Evolutionary conservation across 2,113 vertebrate species (phyloP).

Genomic region (Aviceda subcristata): DNA sequence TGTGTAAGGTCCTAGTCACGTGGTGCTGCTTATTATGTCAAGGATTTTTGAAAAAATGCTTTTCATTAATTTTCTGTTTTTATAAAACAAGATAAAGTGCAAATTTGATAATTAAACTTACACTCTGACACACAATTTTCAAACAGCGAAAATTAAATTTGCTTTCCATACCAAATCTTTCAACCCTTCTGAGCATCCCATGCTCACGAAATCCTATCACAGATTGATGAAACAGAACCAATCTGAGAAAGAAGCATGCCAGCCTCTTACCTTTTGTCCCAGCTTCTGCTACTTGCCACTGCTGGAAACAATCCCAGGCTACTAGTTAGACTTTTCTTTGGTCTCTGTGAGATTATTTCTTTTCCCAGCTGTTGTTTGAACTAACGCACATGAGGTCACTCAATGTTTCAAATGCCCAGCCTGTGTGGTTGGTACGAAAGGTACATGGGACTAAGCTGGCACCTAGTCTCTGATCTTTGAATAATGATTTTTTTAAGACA

Average conservation of each 20-base stretch:
- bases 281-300: neutral
- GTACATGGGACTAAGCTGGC: neutral
- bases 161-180: neutral
- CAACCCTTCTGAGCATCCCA: neutral
- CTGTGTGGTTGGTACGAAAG: neutral
- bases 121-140: neutral
- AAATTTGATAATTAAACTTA: neutral
- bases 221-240: neutral
- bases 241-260: neutral
- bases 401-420: neutral
- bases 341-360: neutral
- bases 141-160: neutral
- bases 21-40: neutral
- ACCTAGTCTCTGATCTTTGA: neutral
- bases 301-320: neutral
- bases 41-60: neutral
- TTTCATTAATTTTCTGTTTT: neutral
- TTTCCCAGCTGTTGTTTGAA: neutral
- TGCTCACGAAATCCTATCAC: neutral
- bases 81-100: neutral
- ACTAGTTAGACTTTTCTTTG: neutral
- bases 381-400: neutral
- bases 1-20: neutral
- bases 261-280: neutral
- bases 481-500: neutral